phyloP scores from a whole-genome alignment of 2,113 vertebrate species.

The Collichthys lucidus region DNA sequence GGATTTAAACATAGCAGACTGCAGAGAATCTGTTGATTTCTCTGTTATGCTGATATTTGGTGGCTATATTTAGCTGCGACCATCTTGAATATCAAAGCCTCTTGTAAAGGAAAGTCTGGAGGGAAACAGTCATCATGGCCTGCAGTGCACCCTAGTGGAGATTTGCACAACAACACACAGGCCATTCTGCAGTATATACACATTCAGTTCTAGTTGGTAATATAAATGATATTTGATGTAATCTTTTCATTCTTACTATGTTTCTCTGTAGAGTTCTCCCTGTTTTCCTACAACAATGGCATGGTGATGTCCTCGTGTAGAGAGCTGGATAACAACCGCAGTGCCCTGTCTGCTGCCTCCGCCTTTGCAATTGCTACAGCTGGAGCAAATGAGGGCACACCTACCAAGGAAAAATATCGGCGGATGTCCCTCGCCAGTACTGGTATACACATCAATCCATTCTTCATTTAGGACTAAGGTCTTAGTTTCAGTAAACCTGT shows the following conservation, averaged over 20 bases:
- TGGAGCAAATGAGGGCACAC: slow-evolving; percentile 94
- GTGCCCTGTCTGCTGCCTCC: slow-evolving; percentile 91
- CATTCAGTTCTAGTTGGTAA: background rate
- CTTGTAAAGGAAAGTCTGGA: slow-evolving; percentile 66
- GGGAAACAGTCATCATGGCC: slow-evolving; percentile 48
- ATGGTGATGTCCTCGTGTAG: slow-evolving; percentile 94
- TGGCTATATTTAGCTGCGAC: slow-evolving; percentile 84
- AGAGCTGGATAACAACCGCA: slow-evolving; percentile 92
- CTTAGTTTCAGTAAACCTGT: background rate
- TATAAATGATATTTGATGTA: background rate
- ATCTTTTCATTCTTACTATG: background rate
- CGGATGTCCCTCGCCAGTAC: slow-evolving; percentile 94
- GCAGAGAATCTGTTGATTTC: slow-evolving; percentile 78
- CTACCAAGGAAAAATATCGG: slow-evolving; percentile 95
- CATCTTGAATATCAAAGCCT: slow-evolving; percentile 84
- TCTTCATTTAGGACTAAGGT: background rate
- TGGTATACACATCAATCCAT: slow-evolving; percentile 82
- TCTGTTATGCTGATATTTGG: slow-evolving; percentile 82
- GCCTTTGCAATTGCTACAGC: slow-evolving; percentile 97
- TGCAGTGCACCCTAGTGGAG: slow-evolving; percentile 76
- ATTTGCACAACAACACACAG: slow-evolving; percentile 3
- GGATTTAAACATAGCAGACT: slow-evolving; percentile 68
- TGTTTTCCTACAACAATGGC: slow-evolving; percentile 96
- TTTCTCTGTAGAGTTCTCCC: slow-evolving; percentile 87
- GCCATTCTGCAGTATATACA: slow-evolving; percentile 16